Evolutionary conservation across 2,113 vertebrate genomes (phyloP).

Genomic region (Nothoprocta pentlandii): DNA sequence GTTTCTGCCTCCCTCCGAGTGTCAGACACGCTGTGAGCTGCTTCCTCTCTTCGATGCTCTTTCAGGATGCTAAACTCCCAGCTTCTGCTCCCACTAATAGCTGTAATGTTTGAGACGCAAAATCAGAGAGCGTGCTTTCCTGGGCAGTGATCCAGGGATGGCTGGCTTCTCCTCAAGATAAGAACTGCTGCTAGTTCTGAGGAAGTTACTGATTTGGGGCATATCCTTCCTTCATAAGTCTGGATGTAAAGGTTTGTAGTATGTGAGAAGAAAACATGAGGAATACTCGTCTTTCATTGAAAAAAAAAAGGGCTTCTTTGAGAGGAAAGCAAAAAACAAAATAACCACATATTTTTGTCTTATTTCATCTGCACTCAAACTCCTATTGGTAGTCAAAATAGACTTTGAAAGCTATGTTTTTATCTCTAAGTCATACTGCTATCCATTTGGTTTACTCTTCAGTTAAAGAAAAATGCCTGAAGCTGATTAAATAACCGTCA

Average conservation of each 20-base stretch:
- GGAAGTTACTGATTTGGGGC: background rate
- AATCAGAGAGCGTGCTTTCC: background rate
- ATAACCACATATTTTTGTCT: background rate
- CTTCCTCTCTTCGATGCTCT: background rate
- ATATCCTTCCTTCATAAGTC: background rate
- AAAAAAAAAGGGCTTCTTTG: background rate
- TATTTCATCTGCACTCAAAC: background rate
- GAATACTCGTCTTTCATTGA: background rate
- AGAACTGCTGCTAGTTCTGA: background rate
- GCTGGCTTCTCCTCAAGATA: background rate
- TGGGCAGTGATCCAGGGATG: background rate
- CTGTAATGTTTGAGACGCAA: background rate
- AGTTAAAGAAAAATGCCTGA: background rate
- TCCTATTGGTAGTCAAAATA: background rate
- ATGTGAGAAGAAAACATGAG: background rate
- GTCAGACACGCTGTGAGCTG: background rate
- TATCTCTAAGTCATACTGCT: background rate
- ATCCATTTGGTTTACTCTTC: background rate
- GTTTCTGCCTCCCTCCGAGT: background rate
- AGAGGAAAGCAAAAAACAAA: background rate
- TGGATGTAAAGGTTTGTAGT: background rate
- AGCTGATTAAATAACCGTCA: background rate
- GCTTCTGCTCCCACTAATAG: background rate
- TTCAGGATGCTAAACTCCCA: background rate
- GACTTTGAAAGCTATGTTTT: background rate